A percentile compares a stretch with the other conserved stretches of the same genome.
Evolutionary conservation across 2,797 vertebrate genomes (phyloP).

Genomic region (Anguilla obscura): DNA sequence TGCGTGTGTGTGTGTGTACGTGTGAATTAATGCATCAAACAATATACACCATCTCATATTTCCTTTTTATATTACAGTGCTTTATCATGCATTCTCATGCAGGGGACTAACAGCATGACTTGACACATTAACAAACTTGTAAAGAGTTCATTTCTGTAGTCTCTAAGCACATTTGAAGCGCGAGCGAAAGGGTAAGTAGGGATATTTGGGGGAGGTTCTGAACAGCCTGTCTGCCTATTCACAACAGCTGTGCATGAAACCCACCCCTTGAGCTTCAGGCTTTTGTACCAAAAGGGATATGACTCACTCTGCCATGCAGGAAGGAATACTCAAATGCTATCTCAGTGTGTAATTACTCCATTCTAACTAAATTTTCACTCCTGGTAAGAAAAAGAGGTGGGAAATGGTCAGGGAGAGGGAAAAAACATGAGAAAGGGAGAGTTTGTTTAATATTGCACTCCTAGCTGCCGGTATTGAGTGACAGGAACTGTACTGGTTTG

Average conservation of each 20-base stretch:
- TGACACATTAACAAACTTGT: neutral
- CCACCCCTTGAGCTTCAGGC: neutral
- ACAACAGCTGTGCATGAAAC: constrained; percentile 20
- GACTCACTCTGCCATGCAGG: constrained; percentile 34
- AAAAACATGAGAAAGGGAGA: neutral
- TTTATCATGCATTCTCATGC: neutral
- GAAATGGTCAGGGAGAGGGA: neutral
- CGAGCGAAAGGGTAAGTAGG: neutral
- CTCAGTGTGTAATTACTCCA: constrained; percentile 35
- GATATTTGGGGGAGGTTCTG: neutral
- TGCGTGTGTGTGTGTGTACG: too few relatives aligned
- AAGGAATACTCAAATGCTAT: constrained; percentile 37
- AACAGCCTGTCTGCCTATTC: neutral
- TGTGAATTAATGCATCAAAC: too few relatives aligned
- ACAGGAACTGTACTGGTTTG: neutral
- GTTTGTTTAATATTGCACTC: neutral
- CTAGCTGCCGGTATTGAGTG: neutral
- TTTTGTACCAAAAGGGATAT: constrained; percentile 38
- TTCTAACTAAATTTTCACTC: neutral
- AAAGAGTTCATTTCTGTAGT: neutral
- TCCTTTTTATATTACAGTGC: neutral
- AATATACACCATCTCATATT: neutral
- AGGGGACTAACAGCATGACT: neutral
- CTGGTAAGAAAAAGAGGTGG: neutral
- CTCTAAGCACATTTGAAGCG: neutral